Evolutionary conservation across 2,797 vertebrate species (phyloP), one percentile per base, ranked within the genome.

Genomic region (Crenichthys baileyi): DNA sequence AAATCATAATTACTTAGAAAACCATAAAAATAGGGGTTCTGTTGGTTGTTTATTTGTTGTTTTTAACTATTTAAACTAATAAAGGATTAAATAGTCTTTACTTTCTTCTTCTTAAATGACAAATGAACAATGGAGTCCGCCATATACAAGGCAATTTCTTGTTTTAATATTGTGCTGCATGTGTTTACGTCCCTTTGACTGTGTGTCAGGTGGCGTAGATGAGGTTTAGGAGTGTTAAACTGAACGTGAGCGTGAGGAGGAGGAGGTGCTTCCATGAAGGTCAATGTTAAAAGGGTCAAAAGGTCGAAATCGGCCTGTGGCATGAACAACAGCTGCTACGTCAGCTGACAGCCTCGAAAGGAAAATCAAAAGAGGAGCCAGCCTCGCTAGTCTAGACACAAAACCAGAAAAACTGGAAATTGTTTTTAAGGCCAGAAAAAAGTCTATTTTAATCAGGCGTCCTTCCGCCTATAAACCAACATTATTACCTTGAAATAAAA

Each of bases 221-320:
- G 71, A 79, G 76, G 41, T 82, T 76, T 85, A 65, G 65, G 73
- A 74, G 58, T 79, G 71, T 83, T 81, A 78, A 84, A 85, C 65
- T 0, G 12, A 76, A 85, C 77, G 58, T 77, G 50, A 26, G 29
- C 1, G 20, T 16, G 61, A 50, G 73, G 70, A 41, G 74, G 50
- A 24, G 36, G 26, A 13, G 50, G 44, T 26, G 20, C 16, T 83
- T 26, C 63, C 18, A 24, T 71, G 83, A 55, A 72, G 88, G 86
- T 92, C 88, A 85, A 74, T 85, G 91, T 85, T 90, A 56, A 90
- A 70, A 78, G 87, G 91, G 92, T 93, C 91, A 86, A 80, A 83
- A 87, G 93, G 85, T 91, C 87, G 90, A 78, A 63, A 58, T 50
- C 78, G 86, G 84, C 83, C 84, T 71, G 83, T 80, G 91, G 87